Evolutionary conservation across 2,797 vertebrate genomes (phyloP).

Genomic region (Coregonus suidteri): DNA sequence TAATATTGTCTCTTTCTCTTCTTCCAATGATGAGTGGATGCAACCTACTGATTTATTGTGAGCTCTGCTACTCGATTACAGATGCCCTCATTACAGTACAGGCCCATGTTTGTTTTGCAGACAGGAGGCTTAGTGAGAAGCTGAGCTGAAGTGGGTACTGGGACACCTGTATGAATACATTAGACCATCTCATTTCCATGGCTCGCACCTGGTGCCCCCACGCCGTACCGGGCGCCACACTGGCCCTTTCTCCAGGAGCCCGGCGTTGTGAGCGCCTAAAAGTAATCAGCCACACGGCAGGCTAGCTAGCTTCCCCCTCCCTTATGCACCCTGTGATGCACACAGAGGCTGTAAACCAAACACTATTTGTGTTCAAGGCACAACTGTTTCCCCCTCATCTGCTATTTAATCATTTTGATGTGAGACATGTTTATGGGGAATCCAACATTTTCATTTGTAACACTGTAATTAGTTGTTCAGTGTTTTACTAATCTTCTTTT

Average conservation of each 20-base stretch:
- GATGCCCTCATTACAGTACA: constrained; percentile 37
- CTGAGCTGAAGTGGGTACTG: constrained; percentile 45
- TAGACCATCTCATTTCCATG: constrained; percentile 47
- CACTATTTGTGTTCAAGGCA: not conserved
- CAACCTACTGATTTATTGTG: constrained; percentile 46
- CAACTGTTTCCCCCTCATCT: constrained; percentile 1
- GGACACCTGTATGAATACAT: constrained; percentile 51
- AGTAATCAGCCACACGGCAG: constrained; percentile 47
- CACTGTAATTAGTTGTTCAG: not conserved
- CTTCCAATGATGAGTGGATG: constrained; percentile 22
- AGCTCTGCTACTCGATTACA: constrained; percentile 33
- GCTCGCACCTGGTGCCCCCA: not conserved
- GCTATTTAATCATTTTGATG: not conserved
- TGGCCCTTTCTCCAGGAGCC: not conserved
- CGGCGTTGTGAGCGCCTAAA: constrained; percentile 41
- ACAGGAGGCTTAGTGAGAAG: constrained; percentile 27
- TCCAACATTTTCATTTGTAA: not conserved
- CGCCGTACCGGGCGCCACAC: not conserved
- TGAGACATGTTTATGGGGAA: not conserved
- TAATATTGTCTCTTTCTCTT: not conserved
- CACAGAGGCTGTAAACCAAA: constrained; percentile 2
- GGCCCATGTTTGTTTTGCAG: constrained; percentile 52
- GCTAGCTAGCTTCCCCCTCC: constrained; percentile 15
- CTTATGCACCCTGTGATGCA: not conserved
- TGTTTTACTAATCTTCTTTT: not conserved